These are phyloP conservation scores for Gari tellinella DNA, from an alignment of 2,888 invertebrate species.

Conservation along the genomic window DNA sequence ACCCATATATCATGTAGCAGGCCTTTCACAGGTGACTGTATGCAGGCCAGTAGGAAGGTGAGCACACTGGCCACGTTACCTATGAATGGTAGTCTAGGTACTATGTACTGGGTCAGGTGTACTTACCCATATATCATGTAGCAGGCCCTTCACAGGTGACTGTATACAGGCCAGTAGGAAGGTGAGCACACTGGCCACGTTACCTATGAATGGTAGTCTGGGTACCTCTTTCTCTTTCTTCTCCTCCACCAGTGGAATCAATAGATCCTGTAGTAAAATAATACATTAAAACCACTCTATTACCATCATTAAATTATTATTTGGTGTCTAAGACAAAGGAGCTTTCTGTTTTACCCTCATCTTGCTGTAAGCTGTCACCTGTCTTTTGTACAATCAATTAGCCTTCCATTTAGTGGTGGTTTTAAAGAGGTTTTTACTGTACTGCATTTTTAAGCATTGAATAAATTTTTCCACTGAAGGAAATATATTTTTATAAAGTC, in stretches of 20 bases:
- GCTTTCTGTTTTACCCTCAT: no score
- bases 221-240: conserved; percentile 61
- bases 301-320: no score
- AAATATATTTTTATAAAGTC: no score
- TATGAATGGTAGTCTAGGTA: conserved; percentile 69
- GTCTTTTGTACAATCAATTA: no score
- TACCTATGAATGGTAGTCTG: conserved; percentile 72
- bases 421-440: no score
- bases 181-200: conserved; percentile 67
- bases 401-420: no score
- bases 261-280: conserved; percentile 47
- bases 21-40: conserved; percentile 69
- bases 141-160: conserved; percentile 69
- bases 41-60: conserved; percentile 72
- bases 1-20: conserved; percentile 79
- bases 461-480: no score
- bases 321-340: no score
- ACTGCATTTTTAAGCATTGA: no score
- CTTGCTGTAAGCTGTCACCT: no score
- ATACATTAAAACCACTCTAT: no score
- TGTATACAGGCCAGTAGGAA: conserved; percentile 73
- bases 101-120: no score
- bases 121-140: conserved; percentile 78
- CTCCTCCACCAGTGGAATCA: conserved; percentile 67
- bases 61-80: conserved; percentile 71